phyloP scores from a whole-genome alignment of 2,888 invertebrate genomes.

The Polia nebulosa region DNA sequence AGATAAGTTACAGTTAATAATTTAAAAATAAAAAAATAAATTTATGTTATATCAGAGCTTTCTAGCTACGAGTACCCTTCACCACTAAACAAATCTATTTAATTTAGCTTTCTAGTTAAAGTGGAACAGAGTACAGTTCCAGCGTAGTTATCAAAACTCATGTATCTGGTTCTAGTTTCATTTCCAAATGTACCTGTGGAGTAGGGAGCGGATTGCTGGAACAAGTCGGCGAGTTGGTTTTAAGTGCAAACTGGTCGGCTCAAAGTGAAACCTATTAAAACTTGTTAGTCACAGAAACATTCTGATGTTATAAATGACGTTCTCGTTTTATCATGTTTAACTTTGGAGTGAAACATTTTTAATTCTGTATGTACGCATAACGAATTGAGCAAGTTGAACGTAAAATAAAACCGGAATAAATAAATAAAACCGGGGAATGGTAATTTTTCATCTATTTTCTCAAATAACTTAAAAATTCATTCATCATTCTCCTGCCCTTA shows the following conservation, averaged over 20 bases:
- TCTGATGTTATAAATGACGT: constrained; percentile 20
- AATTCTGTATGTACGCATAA: not conserved
- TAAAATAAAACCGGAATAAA: no score
- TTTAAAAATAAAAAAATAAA: no score
- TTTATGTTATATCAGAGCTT: no score
- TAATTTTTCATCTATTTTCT: no score
- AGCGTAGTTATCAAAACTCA: constrained; percentile 30
- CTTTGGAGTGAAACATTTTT: constrained; percentile 1
- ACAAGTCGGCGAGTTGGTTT: constrained; percentile 28
- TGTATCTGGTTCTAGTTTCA: constrained; percentile 33
- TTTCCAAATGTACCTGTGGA: constrained; percentile 36
- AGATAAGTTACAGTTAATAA: not conserved
- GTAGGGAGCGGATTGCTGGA: not conserved
- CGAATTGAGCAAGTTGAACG: not conserved
- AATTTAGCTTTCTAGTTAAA: constrained; percentile 21
- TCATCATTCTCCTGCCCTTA: no score
- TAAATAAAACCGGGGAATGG: no score
- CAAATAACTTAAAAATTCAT: no score
- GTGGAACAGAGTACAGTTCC: constrained; percentile 24
- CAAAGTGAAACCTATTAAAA: constrained; percentile 44
- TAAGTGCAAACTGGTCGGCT: constrained; percentile 36
- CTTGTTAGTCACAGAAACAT: constrained; percentile 31
- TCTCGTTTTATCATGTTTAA: constrained; percentile 5
- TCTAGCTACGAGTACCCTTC: no score
- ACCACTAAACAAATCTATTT: constrained; percentile 9